Evolutionary conservation across 1,140 invertebrate species (phyloP).

Genomic region (Pararge aegeria): DNA sequence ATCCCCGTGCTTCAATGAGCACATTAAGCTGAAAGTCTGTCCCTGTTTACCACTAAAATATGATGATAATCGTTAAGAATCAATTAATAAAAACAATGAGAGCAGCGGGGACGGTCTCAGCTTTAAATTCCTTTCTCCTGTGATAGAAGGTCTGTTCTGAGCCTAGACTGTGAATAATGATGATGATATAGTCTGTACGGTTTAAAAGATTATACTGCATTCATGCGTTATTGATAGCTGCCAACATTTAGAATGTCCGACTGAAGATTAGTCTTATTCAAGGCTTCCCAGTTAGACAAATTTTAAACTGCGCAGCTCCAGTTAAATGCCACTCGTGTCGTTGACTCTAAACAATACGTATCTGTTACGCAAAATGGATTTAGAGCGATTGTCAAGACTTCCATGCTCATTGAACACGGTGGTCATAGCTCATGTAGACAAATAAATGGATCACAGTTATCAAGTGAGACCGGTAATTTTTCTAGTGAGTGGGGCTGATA

Average conservation of each 20-base stretch:
- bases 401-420: conserved; percentile 9
- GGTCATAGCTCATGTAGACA: conserved; percentile 16
- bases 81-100: too few species aligned
- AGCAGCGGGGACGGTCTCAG: too few species aligned
- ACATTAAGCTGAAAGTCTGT: too few species aligned
- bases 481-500: conserved; percentile 48
- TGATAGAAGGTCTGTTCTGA: too few species aligned
- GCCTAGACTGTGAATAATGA: too few species aligned
- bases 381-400: conserved; percentile 13
- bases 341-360: not conserved
- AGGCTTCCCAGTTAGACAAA: conserved; percentile 10
- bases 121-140: too few species aligned
- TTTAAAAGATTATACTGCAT: not conserved
- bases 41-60: too few species aligned
- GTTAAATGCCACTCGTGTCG: conserved; percentile 15
- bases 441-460: conserved; percentile 20
- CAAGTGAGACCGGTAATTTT: conserved; percentile 34
- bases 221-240: not conserved
- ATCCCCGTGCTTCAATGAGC: too few species aligned
- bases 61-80: too few species aligned
- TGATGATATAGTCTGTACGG: too few species aligned
- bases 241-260: conserved; percentile 5
- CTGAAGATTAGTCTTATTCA: conserved; percentile 15
- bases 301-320: conserved; percentile 10
- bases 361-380: conserved; percentile 24